Base-by-base conservation (phyloP, 2,797 vertebrate genomes). In the Muscicapa striata region DNA sequence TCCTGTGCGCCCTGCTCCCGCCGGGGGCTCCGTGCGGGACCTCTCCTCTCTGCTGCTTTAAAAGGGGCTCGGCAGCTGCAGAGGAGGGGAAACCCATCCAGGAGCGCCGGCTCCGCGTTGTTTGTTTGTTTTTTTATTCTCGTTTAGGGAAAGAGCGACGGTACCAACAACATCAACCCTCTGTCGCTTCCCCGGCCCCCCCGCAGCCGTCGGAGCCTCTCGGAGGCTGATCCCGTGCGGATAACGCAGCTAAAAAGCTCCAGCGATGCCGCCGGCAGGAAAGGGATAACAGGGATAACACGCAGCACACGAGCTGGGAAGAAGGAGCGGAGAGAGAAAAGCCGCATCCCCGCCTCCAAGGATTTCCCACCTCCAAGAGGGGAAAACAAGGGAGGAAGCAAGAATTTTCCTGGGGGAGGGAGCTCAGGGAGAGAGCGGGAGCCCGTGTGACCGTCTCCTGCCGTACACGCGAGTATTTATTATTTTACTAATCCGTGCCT, bases 381-480 rank as follows among this genome's bases (percentile, higher is more conserved):
- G 76, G 73, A 69, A 83, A 81, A 82, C 36, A 29, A 89, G 55
- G 63, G 67, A 95, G 49, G 82, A 72, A 94, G 34, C 4, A 20
- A n/a, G 89, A 52, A 32, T 85, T 83, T 62, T 55, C 0, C 75
- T 29, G 84, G 90, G 95, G 91, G 93, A 83, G 89, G 94, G 89
- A 93, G 40, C 66, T 82, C 38, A 3, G 89, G 91, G 57, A 55
- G 30, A 1, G 70, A 74, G 84, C n/a, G n/a, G 54, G 27, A 76
- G 72, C 78, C 51, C 38, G 40, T 74, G 91, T 72, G 84, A 76
- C 79, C 15, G 36, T 59, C 66, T 74, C 68, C 57, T 59, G 87
- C 95, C 32, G 20, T 40, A 68, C 57, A 38, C 66, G 96, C 94
- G 58, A 73, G 82, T 92, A 95, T 96, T 97, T 93, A 57, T 94